Conservation (phyloP, 2,888 invertebrate genomes). For the Xestia rhomboidea region DNA sequence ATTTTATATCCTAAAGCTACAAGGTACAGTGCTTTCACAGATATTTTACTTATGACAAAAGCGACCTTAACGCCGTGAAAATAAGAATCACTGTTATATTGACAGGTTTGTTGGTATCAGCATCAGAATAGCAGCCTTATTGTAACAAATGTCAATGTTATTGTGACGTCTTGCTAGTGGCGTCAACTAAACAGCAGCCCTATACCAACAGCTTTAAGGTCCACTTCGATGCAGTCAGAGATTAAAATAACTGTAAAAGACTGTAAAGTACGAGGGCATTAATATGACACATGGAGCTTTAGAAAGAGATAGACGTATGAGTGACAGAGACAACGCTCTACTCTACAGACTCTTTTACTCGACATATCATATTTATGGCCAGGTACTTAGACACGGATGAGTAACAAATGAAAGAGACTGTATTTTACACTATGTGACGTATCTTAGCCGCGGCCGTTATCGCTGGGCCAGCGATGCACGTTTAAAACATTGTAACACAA, state of each 20-base stretch:
- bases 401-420: background rate
- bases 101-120: too few species aligned
- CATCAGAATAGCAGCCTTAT: background rate
- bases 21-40: background rate
- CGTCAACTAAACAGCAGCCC: background rate
- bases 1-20: conserved; percentile 44
- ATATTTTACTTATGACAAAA: background rate
- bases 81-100: background rate
- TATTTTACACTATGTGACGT: background rate
- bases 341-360: background rate
- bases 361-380: background rate
- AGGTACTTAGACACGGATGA: background rate
- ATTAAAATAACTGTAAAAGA: background rate
- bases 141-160: background rate
- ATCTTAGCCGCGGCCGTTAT: background rate
- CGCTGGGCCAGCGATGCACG: background rate
- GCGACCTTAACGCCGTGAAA: background rate
- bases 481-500: background rate
- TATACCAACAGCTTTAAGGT: background rate
- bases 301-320: background rate
- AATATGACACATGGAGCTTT: background rate
- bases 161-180: background rate
- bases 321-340: background rate
- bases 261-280: background rate
- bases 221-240: background rate